These are phyloP conservation scores for Grammatotria lemairii DNA, from an alignment of 2,113 vertebrate genomes.

Conservation along the genomic window DNA sequence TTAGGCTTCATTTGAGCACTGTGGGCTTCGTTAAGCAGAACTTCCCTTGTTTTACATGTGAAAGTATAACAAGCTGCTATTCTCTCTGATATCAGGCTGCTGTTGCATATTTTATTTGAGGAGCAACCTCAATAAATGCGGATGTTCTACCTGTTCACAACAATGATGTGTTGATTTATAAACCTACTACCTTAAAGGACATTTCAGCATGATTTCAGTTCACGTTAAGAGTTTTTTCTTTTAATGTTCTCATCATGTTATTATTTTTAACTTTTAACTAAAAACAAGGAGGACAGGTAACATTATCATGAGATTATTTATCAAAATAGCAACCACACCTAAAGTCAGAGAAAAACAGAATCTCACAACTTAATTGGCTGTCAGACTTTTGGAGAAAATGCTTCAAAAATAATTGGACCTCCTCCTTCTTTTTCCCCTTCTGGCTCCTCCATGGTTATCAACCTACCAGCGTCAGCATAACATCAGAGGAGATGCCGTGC, in stretches of 20 bases:
- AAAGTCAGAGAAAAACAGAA: background rate
- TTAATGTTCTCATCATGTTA: background rate
- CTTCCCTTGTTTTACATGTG: background rate
- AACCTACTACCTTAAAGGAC: background rate
- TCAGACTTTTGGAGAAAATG: background rate
- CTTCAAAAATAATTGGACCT: background rate
- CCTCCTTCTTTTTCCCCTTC: background rate
- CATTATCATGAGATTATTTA: background rate
- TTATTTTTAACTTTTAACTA: background rate
- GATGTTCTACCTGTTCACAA: background rate
- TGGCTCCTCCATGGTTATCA: background rate
- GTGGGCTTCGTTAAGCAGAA: background rate
- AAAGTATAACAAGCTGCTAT: background rate
- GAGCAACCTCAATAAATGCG: background rate
- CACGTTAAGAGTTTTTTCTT: rapidly evolving
- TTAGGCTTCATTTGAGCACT: background rate
- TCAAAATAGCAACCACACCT: background rate
- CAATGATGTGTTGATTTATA: background rate
- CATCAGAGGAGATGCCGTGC: background rate
- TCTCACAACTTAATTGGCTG: background rate
- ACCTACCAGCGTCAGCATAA: background rate
- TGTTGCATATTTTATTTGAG: background rate
- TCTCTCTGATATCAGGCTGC: background rate
- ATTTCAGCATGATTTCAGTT: background rate
- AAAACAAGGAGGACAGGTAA: background rate